Evolutionary conservation across 2,888 invertebrate species (phyloP).

Genomic region (Herminia tarsipennalis): DNA sequence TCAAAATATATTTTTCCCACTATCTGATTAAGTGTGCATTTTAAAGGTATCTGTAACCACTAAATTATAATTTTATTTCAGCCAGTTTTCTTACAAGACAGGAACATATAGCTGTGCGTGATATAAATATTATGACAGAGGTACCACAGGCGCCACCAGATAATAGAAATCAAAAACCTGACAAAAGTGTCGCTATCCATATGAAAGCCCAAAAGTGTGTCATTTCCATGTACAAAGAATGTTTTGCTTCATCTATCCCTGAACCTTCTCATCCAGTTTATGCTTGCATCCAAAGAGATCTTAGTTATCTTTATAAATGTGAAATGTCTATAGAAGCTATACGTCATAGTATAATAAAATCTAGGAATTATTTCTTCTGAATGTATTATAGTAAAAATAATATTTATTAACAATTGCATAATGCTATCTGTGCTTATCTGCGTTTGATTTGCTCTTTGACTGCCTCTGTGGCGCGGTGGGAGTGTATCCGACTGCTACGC

Average conservation of each 20-base stretch:
- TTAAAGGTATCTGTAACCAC: neutral
- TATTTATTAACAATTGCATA: too few relatives aligned
- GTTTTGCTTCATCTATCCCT: conserved; percentile 2
- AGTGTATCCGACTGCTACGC: too few relatives aligned
- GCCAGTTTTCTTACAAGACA: neutral
- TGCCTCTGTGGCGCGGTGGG: too few relatives aligned
- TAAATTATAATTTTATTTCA: neutral
- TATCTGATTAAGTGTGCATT: too few relatives aligned
- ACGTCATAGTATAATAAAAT: conserved; percentile 13
- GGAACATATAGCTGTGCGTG: neutral
- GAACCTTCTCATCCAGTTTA: conserved; percentile 1
- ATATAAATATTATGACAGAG: neutral
- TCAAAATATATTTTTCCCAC: too few relatives aligned
- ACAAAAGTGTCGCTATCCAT: conserved; percentile 5
- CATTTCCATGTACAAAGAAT: conserved; percentile 5
- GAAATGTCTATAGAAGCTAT: conserved; percentile 4
- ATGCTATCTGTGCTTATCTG: too few relatives aligned
- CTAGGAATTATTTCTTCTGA: conserved; percentile 3
- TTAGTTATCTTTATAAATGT: conserved; percentile 6
- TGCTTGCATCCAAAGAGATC: conserved; percentile 12
- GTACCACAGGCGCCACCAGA: neutral
- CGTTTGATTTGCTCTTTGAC: too few relatives aligned
- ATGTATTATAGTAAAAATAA: neutral
- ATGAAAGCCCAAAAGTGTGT: conserved; percentile 12
- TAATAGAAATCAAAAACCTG: neutral